Evolutionary conservation across 2,888 invertebrate genomes (phyloP).

Genomic region (Sinodicranocentrus sp.): DNA sequence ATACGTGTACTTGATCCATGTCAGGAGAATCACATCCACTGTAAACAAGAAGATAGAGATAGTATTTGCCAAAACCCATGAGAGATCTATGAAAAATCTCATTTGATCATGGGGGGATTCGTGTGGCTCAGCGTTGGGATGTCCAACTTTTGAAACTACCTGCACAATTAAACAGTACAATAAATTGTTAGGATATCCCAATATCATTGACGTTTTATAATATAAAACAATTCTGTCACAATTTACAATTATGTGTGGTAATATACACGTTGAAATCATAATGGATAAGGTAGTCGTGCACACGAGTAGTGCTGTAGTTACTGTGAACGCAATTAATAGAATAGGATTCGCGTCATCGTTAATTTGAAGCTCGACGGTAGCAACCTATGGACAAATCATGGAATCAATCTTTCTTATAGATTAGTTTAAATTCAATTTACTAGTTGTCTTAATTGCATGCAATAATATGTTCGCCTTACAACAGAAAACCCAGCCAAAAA

Average conservation of each 20-base stretch:
- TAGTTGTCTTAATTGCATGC: background rate
- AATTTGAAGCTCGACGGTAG: slow-evolving; percentile 76
- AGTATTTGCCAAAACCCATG: slow-evolving; percentile 74
- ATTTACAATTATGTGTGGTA: slow-evolving; percentile 75
- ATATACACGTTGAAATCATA: slow-evolving; percentile 75
- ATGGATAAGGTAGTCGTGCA: slow-evolving; percentile 69
- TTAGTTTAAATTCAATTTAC: background rate
- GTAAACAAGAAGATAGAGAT: slow-evolving; percentile 74
- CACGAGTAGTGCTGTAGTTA: slow-evolving; percentile 67
- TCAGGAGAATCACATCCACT: slow-evolving; percentile 74
- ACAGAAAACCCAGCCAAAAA: slow-evolving; percentile 75
- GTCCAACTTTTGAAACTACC: slow-evolving; percentile 70
- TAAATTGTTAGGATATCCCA: too few species aligned
- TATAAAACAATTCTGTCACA: too few species aligned
- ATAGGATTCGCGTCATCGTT: slow-evolving; percentile 75
- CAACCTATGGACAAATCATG: slow-evolving; percentile 71
- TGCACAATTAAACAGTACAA: too few species aligned
- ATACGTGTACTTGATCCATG: slow-evolving; percentile 75
- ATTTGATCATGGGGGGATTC: slow-evolving; percentile 74
- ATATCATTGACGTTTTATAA: too few species aligned
- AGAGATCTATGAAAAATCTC: slow-evolving; percentile 74
- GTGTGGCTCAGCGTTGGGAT: slow-evolving; percentile 58
- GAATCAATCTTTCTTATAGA: background rate
- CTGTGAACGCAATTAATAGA: slow-evolving; percentile 74
- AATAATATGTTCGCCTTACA: slow-evolving; percentile 1